phyloP scores from a whole-genome alignment of 2,888 invertebrate genomes.

The Siphlonurus alternatus region DNA sequence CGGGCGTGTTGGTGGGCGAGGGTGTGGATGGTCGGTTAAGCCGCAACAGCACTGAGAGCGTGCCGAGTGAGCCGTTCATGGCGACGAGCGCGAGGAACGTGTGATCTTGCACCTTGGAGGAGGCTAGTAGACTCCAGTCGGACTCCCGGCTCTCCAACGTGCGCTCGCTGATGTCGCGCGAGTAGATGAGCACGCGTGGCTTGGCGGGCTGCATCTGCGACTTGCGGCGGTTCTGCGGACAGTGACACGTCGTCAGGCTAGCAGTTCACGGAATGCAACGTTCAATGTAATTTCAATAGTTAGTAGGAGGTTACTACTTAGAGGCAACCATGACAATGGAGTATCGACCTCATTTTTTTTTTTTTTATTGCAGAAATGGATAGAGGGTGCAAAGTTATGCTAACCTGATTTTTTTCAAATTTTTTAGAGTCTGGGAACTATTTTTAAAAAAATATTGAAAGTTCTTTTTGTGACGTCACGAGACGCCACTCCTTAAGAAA shows the following conservation, averaged over 20 bases:
- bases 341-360: not conserved
- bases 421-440: too few species aligned
- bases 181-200: conserved; percentile 42
- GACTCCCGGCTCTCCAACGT: conserved; percentile 29
- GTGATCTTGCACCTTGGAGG: conserved; percentile 38
- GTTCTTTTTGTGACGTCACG: too few species aligned
- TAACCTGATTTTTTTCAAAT: too few species aligned
- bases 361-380: not conserved
- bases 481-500: too few species aligned
- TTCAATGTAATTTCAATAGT: not conserved
- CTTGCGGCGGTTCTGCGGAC: conserved; percentile 26
- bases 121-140: conserved; percentile 45
- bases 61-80: conserved; percentile 40
- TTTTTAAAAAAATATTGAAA: too few species aligned
- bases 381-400: too few species aligned
- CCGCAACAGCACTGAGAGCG: conserved; percentile 41
- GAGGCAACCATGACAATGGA: not conserved
- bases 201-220: conserved; percentile 37
- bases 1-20: conserved; percentile 15
- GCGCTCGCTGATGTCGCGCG: conserved; percentile 34
- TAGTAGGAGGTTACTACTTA: not conserved
- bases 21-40: conserved; percentile 26
- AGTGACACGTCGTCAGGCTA: not conserved
- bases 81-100: conserved; percentile 46
- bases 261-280: not conserved